A percentile compares a stretch with the other conserved stretches of the same genome.
Conservation (phyloP, 2,113 vertebrate species). For the Deroptyus accipitrinus region DNA sequence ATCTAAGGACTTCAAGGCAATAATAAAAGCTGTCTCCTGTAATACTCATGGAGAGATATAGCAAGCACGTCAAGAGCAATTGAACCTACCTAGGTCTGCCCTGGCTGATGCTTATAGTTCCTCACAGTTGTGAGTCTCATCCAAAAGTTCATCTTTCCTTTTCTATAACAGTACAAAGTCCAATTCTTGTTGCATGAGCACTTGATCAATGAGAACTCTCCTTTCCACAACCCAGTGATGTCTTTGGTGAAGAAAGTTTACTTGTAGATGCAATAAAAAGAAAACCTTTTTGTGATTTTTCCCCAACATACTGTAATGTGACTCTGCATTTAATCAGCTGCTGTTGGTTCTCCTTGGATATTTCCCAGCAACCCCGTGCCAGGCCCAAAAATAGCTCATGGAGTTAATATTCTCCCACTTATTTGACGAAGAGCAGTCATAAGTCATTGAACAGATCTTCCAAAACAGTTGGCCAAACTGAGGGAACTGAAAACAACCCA, state of each 20-base stretch:
- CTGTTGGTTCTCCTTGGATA: neutral
- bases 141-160: neutral
- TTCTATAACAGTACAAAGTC: neutral
- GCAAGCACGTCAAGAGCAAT: neutral
- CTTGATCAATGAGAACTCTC: neutral
- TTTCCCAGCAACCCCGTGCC: neutral
- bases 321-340: neutral
- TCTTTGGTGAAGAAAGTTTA: neutral
- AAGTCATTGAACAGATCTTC: neutral
- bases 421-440: neutral
- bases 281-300: neutral
- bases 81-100: neutral
- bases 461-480: neutral
- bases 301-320: neutral
- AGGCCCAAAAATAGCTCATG: neutral
- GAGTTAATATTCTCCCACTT: neutral
- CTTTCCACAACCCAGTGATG: neutral
- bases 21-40: neutral
- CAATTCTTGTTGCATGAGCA: neutral
- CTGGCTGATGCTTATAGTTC: neutral
- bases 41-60: neutral
- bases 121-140: neutral
- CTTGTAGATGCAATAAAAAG: neutral
- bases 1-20: neutral
- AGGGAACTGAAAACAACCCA: neutral